Base-by-base conservation (phyloP, 2,113 vertebrate genomes). In the Protomyctophum bolini region DNA sequence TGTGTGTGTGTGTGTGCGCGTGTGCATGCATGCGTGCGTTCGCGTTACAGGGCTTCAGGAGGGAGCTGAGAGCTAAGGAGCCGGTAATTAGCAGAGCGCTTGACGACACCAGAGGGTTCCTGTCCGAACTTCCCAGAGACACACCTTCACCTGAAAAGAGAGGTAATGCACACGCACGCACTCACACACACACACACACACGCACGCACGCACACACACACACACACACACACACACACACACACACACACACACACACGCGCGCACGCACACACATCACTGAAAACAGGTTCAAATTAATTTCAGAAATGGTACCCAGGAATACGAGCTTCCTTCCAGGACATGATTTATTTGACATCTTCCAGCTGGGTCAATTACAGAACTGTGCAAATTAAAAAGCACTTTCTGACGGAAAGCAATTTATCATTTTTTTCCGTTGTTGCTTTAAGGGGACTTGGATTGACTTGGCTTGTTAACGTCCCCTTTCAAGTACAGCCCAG, bases 41-140 rank as follows among this genome's bases (percentile, higher is more conserved):
- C n/a, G 12, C 14, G 45, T 66, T 6, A 58, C 77, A 93, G 92
- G 81, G 72, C 1, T 93, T 93, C 79, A 90, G 74, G 66, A 88
- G 81, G 11, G 91, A 93, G 2, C 9, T 93, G 58, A 83, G 81
- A 67, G 81, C 70, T 0, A 93, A 93, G 72, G 92, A 92, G 58
- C 91, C 92, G 0, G 70, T 83, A 55, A 80, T 93, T 66, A 91
- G 75, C 72, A 88, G 83, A 48, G 66, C 88, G 45, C 66, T 93
- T 7, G 89, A 92, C 0, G 88, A 91, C 10, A 88, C 87, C 10
- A 87, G 83, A 58, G 10, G 86, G 28, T 92, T 94, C 58, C 72
- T 94, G 29, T 85, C 84, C 0, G 90, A 92, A 48, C 77, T 93
- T 45, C 89, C 93, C 10, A 73, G 80, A 70, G 89, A 91, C 3